Evolutionary conservation across 2,888 invertebrate species (phyloP), one percentile per base, ranked within the genome.

Genomic region (Ditylenchus weischeri): DNA sequence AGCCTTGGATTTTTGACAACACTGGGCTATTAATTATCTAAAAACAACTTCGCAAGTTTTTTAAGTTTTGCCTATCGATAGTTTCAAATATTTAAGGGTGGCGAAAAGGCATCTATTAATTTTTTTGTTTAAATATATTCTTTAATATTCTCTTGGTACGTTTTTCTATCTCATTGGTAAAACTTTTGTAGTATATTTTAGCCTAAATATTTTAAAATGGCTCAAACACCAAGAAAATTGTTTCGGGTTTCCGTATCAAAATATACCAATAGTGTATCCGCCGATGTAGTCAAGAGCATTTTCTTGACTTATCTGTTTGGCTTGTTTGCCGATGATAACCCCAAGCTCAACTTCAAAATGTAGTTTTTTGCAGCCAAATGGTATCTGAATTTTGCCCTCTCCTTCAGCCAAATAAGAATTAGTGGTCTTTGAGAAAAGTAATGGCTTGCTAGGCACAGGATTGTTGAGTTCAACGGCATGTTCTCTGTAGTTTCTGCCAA

Each of bases 261-360:
- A 35, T 35, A 23, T 11, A 54, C 54, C 54, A 54, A 69, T 69
- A 10, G 78, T 72, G 64, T 80, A 80, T 2, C 80, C 80, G 13
- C 73, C 78, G 11, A 81, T 73, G 67, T 77, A 77, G 13, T 72
- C 68, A 71, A 73, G 72, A 19, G 76, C 76, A n/a, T 54, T 54
- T 23, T 59, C 62, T 21, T 70, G 72, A 29, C 43, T n/a, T n/a
- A 73, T 65, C 13, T 58, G 54, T 8, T 43, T 73, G 60, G 89
- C 89, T 60, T 77, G 84, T 77, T 87, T 86, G 0, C 88, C 88
- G 72, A 90, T 89, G 0, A 91, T 86, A 5, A 91, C 87, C 0
- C 90, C 90, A 60, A 91, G 84, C 35, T 70, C 69, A 4, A 68
- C 88, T 85, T 91, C 90, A 84, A 90, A 88, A 71, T 89, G 86